phyloP scores from a whole-genome alignment of 2,113 vertebrate genomes.

The Pluvialis apricaria region DNA sequence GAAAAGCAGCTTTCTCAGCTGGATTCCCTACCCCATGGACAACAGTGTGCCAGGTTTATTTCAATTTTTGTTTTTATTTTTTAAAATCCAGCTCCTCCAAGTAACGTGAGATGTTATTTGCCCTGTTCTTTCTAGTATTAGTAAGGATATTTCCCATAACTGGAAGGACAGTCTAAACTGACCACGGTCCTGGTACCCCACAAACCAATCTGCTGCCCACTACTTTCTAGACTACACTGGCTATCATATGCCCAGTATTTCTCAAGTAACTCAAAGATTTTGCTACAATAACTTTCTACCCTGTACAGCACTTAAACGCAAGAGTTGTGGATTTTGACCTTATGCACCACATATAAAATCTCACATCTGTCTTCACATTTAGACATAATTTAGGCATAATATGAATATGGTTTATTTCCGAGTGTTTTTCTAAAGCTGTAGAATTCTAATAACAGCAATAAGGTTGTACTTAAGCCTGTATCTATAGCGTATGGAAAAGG shows the following conservation, averaged over 20 bases:
- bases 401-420: fast-evolving
- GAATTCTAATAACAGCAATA: neutral
- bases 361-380: neutral
- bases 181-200: neutral
- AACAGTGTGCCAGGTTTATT: neutral
- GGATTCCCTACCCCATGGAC: neutral
- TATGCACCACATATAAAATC: neutral
- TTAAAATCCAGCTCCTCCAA: neutral
- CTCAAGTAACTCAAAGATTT: neutral
- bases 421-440: neutral
- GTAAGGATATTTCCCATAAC: neutral
- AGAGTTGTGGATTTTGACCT: neutral
- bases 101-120: neutral
- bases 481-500: neutral
- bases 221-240: neutral
- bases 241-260: neutral
- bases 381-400: neutral
- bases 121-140: neutral
- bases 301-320: neutral
- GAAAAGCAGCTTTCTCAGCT: neutral
- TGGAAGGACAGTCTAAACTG: neutral
- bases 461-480: neutral
- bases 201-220: neutral
- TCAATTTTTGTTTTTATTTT: neutral
- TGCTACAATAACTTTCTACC: neutral